Evolutionary conservation across 1,140 invertebrate genomes (phyloP), one percentile per base, ranked within the genome.

Genomic region (Gonioctena quinquepunctata): DNA sequence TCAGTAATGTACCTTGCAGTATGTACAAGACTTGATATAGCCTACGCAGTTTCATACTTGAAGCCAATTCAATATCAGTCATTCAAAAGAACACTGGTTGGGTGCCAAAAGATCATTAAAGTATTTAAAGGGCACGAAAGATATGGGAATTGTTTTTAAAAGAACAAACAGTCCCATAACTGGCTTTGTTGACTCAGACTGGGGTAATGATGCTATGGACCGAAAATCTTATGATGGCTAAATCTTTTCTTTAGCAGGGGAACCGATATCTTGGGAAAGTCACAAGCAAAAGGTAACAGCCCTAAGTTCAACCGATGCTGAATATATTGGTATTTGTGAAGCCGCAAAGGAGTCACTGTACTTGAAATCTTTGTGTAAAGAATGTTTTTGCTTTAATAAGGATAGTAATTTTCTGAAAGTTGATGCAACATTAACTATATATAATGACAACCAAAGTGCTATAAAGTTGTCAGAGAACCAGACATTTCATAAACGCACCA

Each of bases 171-270:
- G 25, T 28, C 5, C 6, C 49, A 26, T 66, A 50, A 27, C 23
- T 59, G 75, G 75, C 50, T 83, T 74, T 69, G 62, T 68, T 18
- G 84, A 84, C 72, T 75, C 81, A 4, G 82, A 84, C 65, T 84
- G 79, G 77, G 81, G 69, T n/a, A 76, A 76, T 49, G 69, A 82
- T 67, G 61, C 59, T n/a, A 66, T 49, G 42, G 76, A 80, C 54
- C 54, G 79, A 66, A 79, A 73, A 59, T 84, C 82, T 23, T 77
- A 69, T 54, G 75, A 71, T 64, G 81, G 80, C 6, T 82, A 74
- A 71, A 42, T 79, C 21, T 70, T 81, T 66, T 71, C 52, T 18
- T 59, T 78, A 16, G 67, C 62, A 48, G 74, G 68, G 11, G 71
- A 49, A 16, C 42, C 69, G 8, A 69, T 83, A 25, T 68, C 68